Evolutionary conservation across 2,888 invertebrate species (phyloP).

Genomic region (Gonocerus acuteangulatus): DNA sequence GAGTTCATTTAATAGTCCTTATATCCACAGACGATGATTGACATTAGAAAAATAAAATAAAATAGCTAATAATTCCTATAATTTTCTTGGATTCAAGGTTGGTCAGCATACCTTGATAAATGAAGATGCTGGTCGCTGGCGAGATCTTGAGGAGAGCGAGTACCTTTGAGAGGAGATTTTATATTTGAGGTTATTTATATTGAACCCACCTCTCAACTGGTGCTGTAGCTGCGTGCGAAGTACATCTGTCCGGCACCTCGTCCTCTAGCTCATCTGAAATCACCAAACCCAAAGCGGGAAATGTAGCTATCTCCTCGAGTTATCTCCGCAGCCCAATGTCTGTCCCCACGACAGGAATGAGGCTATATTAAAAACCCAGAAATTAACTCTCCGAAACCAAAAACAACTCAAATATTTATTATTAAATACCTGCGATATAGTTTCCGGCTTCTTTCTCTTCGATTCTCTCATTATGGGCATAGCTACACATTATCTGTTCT

Average conservation of each 20-base stretch:
- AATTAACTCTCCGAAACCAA: constrained; percentile 14
- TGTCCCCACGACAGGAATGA: background rate
- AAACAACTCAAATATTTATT: constrained; percentile 13
- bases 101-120: constrained; percentile 16
- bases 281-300: constrained; percentile 21
- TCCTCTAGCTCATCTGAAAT: constrained; percentile 14
- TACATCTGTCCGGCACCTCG: background rate
- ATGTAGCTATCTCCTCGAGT: background rate
- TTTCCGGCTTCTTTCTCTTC: constrained; percentile 21
- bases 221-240: background rate
- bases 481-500: constrained; percentile 9
- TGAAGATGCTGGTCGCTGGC: background rate
- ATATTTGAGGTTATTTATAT: constrained; percentile 25
- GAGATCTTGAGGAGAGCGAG: background rate
- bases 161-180: constrained; percentile 2
- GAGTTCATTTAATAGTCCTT: constrained; percentile 22
- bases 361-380: constrained; percentile 4
- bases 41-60: background rate
- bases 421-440: constrained; percentile 18
- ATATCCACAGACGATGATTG: constrained; percentile 1
- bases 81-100: constrained; percentile 17
- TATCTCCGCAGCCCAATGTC: background rate
- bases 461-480: background rate
- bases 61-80: constrained; percentile 5
- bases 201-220: constrained; percentile 15